Evolutionary conservation across 2,113 vertebrate genomes (phyloP).

Genomic region (Ptilonorhynchus violaceus): DNA sequence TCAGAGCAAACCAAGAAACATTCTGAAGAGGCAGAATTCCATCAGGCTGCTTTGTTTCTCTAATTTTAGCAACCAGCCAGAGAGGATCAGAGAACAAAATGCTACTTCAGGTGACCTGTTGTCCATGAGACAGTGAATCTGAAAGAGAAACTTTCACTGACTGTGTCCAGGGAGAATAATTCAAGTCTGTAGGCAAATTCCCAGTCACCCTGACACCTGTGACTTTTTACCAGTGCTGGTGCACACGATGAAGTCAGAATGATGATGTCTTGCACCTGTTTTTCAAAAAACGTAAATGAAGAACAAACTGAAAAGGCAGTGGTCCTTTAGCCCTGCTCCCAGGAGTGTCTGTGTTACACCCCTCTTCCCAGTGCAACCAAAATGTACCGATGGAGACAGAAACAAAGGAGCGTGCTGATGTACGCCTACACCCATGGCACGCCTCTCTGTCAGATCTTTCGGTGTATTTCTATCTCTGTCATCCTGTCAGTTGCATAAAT

Average conservation of each 20-base stretch:
- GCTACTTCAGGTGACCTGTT: not conserved
- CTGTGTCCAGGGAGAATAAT: not conserved
- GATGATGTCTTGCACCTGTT: not conserved
- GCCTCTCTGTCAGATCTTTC: not conserved
- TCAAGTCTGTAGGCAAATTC: not conserved
- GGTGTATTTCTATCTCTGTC: not conserved
- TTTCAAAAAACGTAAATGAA: not conserved
- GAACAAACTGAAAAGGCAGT: not conserved
- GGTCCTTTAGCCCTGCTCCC: not conserved
- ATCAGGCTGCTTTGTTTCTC: not conserved
- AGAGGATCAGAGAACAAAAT: not conserved
- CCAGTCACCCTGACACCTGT: not conserved
- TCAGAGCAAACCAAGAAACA: not conserved
- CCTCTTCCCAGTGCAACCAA: not conserved
- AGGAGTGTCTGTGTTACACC: not conserved
- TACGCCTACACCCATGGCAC: accelerated
- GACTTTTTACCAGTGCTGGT: not conserved
- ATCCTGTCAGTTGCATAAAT: not conserved
- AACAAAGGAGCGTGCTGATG: not conserved
- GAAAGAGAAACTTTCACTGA: not conserved
- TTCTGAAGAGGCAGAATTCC: not conserved
- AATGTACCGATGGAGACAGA: not conserved
- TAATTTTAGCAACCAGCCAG: not conserved
- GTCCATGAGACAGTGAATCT: not conserved
- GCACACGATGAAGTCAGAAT: not conserved